Evolutionary conservation across 2,888 invertebrate species (phyloP).

Genomic region (Eilema griseolum): DNA sequence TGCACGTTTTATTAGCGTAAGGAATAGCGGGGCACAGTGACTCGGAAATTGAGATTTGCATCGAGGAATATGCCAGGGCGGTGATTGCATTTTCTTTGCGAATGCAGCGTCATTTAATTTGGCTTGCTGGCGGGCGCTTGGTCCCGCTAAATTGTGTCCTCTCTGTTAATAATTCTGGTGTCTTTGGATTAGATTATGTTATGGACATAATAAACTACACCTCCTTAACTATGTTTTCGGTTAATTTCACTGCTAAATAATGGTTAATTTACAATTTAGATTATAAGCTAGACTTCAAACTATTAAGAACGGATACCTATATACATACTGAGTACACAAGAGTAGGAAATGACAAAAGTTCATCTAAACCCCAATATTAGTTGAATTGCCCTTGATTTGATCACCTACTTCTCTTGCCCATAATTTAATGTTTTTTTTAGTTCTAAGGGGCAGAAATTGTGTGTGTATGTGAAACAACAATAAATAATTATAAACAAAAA

Average conservation of each 20-base stretch:
- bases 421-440: too few relatives aligned
- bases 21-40: constrained; percentile 84
- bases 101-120: constrained; percentile 83
- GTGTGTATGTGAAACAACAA: not conserved
- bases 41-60: constrained; percentile 85
- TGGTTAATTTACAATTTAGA: too few relatives aligned
- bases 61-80: constrained; percentile 76
- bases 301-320: too few relatives aligned
- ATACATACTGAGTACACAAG: too few relatives aligned
- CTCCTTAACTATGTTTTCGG: not conserved
- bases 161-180: constrained; percentile 60
- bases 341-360: too few relatives aligned
- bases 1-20: constrained; percentile 87
- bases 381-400: too few relatives aligned
- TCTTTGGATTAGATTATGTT: constrained; percentile 48
- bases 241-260: not conserved
- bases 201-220: constrained; percentile 29
- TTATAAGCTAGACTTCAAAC: too few relatives aligned
- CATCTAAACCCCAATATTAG: too few relatives aligned
- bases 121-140: constrained; percentile 71
- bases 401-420: too few relatives aligned
- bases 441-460: not conserved
- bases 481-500: too few relatives aligned
- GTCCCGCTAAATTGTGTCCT: constrained; percentile 72
- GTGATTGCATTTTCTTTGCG: constrained; percentile 86